phyloP scores from a whole-genome alignment of 2,888 invertebrate species.

The Nomada flava region DNA sequence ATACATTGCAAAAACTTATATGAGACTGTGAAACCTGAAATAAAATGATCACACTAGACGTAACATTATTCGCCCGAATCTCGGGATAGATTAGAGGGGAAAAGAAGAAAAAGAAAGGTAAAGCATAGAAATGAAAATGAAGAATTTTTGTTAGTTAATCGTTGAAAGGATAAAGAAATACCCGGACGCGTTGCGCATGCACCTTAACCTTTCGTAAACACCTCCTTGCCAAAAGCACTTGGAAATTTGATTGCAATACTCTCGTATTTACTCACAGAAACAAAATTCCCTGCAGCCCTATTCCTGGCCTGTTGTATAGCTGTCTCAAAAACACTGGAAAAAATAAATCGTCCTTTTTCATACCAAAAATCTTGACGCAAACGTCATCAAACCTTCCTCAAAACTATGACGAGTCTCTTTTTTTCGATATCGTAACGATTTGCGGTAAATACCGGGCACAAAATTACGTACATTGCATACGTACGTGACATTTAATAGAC shows the following conservation, averaged over 20 bases:
- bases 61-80: background rate
- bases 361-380: constrained; percentile 16
- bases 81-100: background rate
- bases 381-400: background rate
- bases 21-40: background rate
- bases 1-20: background rate
- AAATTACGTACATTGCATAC: background rate
- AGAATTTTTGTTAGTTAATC: constrained; percentile 41
- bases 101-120: background rate
- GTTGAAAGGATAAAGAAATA: constrained; percentile 11
- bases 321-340: constrained; percentile 80
- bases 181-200: constrained; percentile 64
- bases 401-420: constrained; percentile 3
- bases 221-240: constrained; percentile 25
- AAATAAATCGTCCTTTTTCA: constrained; percentile 62
- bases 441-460: background rate
- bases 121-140: constrained; percentile 8
- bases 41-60: no score
- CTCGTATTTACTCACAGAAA: constrained; percentile 80
- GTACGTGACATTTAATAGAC: background rate
- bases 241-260: constrained; percentile 15
- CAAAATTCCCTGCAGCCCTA: constrained; percentile 75
- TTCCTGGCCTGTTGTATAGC: constrained; percentile 73
- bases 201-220: constrained; percentile 56
- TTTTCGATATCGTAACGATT: background rate